phyloP scores from a whole-genome alignment of 1,140 invertebrate genomes.

The Rhagoletis pomonella region DNA sequence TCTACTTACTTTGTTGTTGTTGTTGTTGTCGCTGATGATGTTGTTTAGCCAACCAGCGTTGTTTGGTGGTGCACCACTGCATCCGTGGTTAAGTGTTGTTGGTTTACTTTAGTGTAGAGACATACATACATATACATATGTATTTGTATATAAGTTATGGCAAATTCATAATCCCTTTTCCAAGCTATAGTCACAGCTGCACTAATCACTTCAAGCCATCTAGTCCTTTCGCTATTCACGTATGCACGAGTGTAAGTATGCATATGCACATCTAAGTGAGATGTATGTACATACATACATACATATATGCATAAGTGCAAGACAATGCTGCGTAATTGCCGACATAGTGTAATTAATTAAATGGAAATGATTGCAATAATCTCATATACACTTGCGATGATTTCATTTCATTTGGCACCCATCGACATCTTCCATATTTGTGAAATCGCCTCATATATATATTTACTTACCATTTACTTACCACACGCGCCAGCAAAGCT shows the following conservation, averaged over 20 bases:
- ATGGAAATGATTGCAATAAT: constrained; percentile 22
- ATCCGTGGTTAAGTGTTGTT: background rate
- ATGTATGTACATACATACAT: background rate
- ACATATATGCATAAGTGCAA: background rate
- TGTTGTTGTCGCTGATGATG: background rate
- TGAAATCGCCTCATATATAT: too few species aligned
- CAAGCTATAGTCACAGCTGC: background rate
- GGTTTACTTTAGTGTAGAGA: background rate
- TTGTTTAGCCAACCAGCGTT: background rate
- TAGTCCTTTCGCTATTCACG: too few species aligned
- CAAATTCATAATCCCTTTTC: background rate
- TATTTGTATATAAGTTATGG: background rate
- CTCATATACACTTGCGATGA: background rate
- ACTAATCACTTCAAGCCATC: background rate
- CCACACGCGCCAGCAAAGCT: too few species aligned
- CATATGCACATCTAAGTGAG: background rate
- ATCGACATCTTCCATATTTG: background rate
- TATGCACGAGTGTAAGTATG: background rate
- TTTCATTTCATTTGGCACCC: background rate
- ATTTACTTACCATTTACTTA: too few species aligned
- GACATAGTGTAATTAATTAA: constrained; percentile 33
- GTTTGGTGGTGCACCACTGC: constrained; percentile 13
- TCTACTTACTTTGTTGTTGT: too few species aligned
- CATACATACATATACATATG: background rate
- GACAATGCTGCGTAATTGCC: constrained; percentile 1